A percentile compares a stretch with the other conserved stretches of the same genome.
phyloP scores from a whole-genome alignment of 2,888 invertebrate genomes.

The Caenorhabditis imperialis region DNA sequence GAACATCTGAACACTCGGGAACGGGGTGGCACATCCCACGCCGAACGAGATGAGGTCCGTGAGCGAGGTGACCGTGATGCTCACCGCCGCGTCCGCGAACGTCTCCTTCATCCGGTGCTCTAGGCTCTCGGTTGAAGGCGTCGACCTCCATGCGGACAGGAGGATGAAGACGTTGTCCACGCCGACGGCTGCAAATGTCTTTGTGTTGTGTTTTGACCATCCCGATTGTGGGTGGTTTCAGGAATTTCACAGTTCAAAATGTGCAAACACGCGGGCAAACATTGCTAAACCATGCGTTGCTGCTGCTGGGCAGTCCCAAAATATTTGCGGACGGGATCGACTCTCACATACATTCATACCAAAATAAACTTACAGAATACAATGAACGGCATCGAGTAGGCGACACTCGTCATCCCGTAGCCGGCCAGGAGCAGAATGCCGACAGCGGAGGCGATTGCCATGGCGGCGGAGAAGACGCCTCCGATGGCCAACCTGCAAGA shows the following conservation, averaged over 20 bases:
- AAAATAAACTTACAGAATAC: constrained; percentile 75
- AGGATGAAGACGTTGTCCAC: constrained; percentile 96
- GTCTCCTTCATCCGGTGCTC: constrained; percentile 90
- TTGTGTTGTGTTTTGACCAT: not conserved
- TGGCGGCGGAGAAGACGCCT: constrained; percentile 90
- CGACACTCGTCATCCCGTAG: constrained; percentile 76
- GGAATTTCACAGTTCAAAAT: constrained; percentile 45
- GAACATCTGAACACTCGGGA: constrained; percentile 91
- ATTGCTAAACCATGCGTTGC: constrained; percentile 26
- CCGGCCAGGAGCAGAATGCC: constrained; percentile 91
- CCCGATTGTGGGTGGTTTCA: constrained; percentile 7
- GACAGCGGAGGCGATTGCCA: constrained; percentile 90
- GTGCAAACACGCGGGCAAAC: constrained; percentile 44
- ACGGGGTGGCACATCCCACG: constrained; percentile 92
- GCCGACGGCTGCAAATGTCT: constrained; percentile 86
- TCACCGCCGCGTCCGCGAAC: constrained; percentile 93
- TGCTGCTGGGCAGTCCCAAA: constrained; percentile 21
- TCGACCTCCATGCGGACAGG: constrained; percentile 93
- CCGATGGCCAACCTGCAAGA: constrained; percentile 79
- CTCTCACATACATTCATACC: constrained; percentile 33
- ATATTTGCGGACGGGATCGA: constrained; percentile 46
- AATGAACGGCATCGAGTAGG: constrained; percentile 78
- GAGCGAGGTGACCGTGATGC: constrained; percentile 93
- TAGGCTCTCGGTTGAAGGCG: constrained; percentile 83
- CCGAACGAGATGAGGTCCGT: constrained; percentile 92